These are phyloP conservation scores for Takifugu bimaculatus DNA, from an alignment of 2,113 vertebrate species.

Conservation along the genomic window DNA sequence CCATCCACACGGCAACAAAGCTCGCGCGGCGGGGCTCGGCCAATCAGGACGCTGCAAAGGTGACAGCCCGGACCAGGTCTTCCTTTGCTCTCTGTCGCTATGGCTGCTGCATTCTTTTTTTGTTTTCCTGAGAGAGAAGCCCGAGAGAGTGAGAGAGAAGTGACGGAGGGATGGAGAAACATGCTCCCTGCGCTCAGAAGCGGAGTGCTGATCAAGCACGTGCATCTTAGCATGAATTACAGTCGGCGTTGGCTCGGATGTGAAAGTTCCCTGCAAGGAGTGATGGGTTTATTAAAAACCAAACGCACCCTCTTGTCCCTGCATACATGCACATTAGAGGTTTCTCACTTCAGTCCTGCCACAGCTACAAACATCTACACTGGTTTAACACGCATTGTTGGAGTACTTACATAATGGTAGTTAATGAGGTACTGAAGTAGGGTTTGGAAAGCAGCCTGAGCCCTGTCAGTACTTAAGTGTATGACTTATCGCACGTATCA, in stretches of 20 bases:
- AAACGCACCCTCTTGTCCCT: not conserved
- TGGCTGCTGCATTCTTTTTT: slow-evolving; percentile 61
- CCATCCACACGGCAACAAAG: slow-evolving; percentile 71
- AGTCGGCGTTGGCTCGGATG: not conserved
- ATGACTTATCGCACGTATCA: no score
- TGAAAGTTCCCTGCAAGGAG: slow-evolving; percentile 4
- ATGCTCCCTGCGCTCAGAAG: slow-evolving; percentile 3
- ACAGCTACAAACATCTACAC: not conserved
- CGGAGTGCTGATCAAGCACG: not conserved
- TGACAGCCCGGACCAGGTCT: slow-evolving; percentile 68
- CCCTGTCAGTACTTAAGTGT: not conserved
- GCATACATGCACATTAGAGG: not conserved
- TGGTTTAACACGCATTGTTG: not conserved
- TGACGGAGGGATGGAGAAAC: slow-evolving; percentile 6
- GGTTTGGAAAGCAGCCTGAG: no score
- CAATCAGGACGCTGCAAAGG: slow-evolving; percentile 67
- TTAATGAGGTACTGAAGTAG: slow-evolving; percentile 5
- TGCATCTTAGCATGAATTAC: not conserved
- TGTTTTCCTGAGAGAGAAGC: slow-evolving; percentile 52
- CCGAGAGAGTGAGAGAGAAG: slow-evolving; percentile 17
- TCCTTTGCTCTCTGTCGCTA: slow-evolving; percentile 72
- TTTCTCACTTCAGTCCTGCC: not conserved
- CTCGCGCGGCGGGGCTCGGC: slow-evolving; percentile 46
- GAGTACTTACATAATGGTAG: slow-evolving; percentile 12
- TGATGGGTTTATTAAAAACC: not conserved